phyloP scores from a whole-genome alignment of 2,888 invertebrate species.

The Drepana falcataria region DNA sequence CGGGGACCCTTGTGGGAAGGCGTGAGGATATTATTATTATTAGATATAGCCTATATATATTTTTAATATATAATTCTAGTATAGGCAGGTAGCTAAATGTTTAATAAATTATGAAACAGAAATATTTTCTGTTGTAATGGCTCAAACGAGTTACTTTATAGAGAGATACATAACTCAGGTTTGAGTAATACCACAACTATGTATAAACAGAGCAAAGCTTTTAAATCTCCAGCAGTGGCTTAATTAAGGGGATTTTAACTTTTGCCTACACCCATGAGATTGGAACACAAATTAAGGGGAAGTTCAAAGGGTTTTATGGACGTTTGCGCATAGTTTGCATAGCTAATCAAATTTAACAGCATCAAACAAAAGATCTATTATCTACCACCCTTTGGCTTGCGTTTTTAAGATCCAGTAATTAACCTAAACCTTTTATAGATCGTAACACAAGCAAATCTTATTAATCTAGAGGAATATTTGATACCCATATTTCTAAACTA shows the following conservation, averaged over 20 bases:
- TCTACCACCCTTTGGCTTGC: constrained; percentile 40
- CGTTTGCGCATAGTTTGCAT: constrained; percentile 48
- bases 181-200: neutral
- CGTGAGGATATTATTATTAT: no score
- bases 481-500: no score
- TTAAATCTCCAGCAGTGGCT: constrained; percentile 39
- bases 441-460: no score
- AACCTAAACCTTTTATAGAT: no score
- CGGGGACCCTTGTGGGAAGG: no score
- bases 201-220: constrained; percentile 32
- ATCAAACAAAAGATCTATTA: constrained; percentile 41
- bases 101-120: no score
- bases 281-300: constrained; percentile 38
- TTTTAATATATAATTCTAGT: no score
- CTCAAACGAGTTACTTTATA: no score
- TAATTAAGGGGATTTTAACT: constrained; percentile 41
- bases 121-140: no score
- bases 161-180: neutral
- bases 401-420: neutral
- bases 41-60: no score
- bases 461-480: no score
- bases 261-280: constrained; percentile 35
- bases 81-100: no score
- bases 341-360: constrained; percentile 52
- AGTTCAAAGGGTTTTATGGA: constrained; percentile 49